A percentile compares a stretch with the other conserved stretches of the same genome.
These are phyloP conservation scores for Pygmarrhopalites habei DNA, from an alignment of 1,140 invertebrate species.

Conservation along the genomic window DNA sequence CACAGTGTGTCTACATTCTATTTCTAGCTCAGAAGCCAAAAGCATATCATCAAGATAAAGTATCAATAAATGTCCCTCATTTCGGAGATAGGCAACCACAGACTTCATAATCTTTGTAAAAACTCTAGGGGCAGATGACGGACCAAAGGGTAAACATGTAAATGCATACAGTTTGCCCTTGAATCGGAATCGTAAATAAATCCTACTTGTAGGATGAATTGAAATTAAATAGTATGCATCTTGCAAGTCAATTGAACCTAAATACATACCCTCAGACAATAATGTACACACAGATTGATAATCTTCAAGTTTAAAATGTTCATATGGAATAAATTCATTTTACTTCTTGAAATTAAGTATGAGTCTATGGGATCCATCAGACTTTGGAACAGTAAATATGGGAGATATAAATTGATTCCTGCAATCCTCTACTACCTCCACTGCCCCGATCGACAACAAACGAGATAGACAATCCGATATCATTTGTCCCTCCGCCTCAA, in stretches of 20 bases:
- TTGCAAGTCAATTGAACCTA: not conserved
- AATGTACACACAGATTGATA: conserved; percentile 1
- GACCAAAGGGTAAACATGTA: not conserved
- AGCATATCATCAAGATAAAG: not conserved
- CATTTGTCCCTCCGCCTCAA: not conserved
- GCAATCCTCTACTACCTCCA: not conserved
- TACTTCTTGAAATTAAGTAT: conserved; percentile 7
- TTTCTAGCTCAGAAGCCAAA: not conserved
- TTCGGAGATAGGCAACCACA: not conserved
- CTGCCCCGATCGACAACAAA: not conserved
- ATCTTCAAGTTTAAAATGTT: no score
- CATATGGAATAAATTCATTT: conserved; percentile 9
- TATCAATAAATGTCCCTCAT: not conserved
- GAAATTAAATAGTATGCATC: not conserved
- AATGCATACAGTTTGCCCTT: not conserved
- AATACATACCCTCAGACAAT: not conserved
- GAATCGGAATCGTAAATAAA: not conserved
- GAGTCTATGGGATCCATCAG: no score
- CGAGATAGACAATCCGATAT: not conserved
- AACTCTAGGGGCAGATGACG: not conserved
- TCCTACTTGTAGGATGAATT: not conserved
- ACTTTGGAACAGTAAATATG: not conserved
- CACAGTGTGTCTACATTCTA: not conserved
- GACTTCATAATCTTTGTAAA: not conserved
- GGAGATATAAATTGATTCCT: not conserved